phyloP scores from a whole-genome alignment of 2,797 vertebrate genomes.

The Tympanoctomys barrerae region DNA sequence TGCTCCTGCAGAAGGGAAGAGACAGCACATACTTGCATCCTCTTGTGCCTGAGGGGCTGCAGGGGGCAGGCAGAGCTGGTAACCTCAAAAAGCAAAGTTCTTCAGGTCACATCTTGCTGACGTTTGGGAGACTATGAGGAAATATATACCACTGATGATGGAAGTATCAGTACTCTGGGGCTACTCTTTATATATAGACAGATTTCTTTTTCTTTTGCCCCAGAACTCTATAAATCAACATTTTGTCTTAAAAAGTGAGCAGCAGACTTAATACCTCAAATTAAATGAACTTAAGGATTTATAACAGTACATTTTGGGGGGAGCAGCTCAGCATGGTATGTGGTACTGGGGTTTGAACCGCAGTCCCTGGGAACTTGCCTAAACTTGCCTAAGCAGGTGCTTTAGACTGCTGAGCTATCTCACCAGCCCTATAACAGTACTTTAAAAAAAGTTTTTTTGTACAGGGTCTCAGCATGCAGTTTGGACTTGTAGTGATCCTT shows the following conservation, averaged over 20 bases:
- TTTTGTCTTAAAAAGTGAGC: constrained; percentile 36
- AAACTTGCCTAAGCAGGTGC: too few species aligned
- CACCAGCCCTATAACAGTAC: too few species aligned
- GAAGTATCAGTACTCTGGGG: not conserved
- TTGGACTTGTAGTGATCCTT: too few species aligned
- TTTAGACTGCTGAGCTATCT: too few species aligned
- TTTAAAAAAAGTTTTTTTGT: too few species aligned
- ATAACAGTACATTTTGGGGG: not conserved
- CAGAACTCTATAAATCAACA: not conserved
- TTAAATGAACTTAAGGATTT: constrained; percentile 28
- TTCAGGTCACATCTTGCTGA: not conserved
- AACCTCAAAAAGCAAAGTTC: not conserved
- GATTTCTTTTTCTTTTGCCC: not conserved
- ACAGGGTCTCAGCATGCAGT: too few species aligned
- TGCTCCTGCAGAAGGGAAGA: not conserved
- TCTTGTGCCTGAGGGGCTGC: not conserved
- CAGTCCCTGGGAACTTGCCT: too few species aligned
- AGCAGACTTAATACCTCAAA: not conserved
- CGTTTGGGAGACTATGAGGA: not conserved
- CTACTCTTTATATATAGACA: not conserved
- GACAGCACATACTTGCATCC: not conserved
- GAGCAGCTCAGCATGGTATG: too few species aligned
- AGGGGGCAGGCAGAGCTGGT: not conserved
- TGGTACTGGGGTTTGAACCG: too few species aligned
- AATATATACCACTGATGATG: not conserved